These are phyloP conservation scores for Drosophila guanche DNA, from an alignment of 1,140 invertebrate genomes.

Conservation along the genomic window DNA sequence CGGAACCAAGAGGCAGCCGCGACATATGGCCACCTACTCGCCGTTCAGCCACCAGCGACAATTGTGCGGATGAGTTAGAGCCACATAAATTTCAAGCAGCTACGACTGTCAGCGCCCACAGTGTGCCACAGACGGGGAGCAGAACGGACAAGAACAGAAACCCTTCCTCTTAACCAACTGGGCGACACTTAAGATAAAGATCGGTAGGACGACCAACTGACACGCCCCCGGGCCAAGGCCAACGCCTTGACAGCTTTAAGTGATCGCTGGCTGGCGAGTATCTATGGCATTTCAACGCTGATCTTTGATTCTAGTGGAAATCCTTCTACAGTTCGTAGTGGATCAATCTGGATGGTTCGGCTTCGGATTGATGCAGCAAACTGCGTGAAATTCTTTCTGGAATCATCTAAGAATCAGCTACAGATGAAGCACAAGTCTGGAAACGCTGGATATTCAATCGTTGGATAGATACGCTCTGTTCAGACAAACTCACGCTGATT, in stretches of 20 bases:
- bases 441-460: no score
- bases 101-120: conserved; percentile 60
- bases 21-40: conserved; percentile 53
- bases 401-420: no score
- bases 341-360: no score
- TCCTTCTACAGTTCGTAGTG: no score
- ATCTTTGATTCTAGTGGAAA: neutral
- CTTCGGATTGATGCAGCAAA: no score
- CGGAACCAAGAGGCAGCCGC: conserved; percentile 58
- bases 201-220: conserved; percentile 59
- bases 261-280: neutral
- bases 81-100: conserved; percentile 66
- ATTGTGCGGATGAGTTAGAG: conserved; percentile 53
- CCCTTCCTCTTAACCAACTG: conserved; percentile 43
- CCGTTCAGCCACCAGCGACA: conserved; percentile 5
- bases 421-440: no score
- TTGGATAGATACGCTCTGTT: neutral
- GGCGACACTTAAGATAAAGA: conserved; percentile 68
- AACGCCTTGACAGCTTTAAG: conserved; percentile 11
- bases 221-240: conserved; percentile 29
- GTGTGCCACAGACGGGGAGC: neutral
- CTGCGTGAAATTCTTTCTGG: no score
- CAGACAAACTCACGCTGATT: neutral
- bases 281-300: no score
- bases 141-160: conserved; percentile 1